Base-by-base conservation (phyloP, 2,888 invertebrate species). In the Protodeltote pygarga region DNA sequence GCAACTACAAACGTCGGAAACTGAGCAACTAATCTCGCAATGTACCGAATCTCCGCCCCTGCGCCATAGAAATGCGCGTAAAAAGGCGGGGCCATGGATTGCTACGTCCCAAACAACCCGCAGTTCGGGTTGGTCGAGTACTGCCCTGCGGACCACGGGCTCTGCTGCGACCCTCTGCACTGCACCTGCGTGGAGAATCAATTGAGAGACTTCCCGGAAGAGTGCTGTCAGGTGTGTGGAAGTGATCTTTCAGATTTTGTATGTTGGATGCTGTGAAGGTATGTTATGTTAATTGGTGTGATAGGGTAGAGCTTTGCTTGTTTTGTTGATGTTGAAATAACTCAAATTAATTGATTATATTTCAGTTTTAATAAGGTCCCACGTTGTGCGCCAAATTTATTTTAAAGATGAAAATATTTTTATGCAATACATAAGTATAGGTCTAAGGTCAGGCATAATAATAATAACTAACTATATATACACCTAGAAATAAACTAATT, bases 101-200 rank as follows among this genome's bases (percentile, higher is more conserved):
- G 93, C 85, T 94, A 94, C 85, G 89, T 94, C 67, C 94, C 94
- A 45, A 94, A 94, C 93, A 94, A 94, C 85, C 94, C 94, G 70
- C 94, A 94, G 93, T 94, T 92, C 86, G 94, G 94, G 77, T 81
- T 93, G 72, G 82, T 75, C 71, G 83, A 83, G 77, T 84, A 79
- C 75, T 81, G 81, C 76, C 72, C 75, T 59, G 73, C 77, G 64
- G 77, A 72, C 53, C 77, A 79, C 66, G 78, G 80, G 54, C 83
- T 86, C 53, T 87, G 88, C 80, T 90, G 91, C 86, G 89, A 89
- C 59, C 85, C 86, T 53, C 80, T 90, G 62, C 89, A 89, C 77
- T 89, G 89, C 78, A 83, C 85, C 78, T 93, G 93, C 55, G 79
- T 82, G 27, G 79, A 89, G 71, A 75, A 76, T 9, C 73, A 75